Base-by-base conservation (phyloP, 2,797 vertebrate species). In the Holocentrus rufus region DNA sequence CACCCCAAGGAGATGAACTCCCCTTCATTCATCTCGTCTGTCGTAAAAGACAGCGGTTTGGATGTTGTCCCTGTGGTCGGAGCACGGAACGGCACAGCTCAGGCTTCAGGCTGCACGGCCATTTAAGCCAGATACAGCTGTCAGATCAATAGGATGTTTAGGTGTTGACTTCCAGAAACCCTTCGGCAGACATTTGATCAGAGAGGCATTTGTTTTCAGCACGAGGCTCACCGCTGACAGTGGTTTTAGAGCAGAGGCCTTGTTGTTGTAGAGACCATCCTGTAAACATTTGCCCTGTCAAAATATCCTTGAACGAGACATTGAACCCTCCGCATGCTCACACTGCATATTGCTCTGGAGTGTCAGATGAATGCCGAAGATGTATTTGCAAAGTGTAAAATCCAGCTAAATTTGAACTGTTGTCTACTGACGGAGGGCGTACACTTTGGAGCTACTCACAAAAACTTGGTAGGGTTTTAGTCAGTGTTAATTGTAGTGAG, bases 141-240 rank as follows among this genome's bases (percentile, higher is more conserved):
- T 82, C 74, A 53, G 70, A 87, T 87, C 83, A 55, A 90, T 87
- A 74, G 36, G 64, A 77, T 79, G 74, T 85, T 76, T 17, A 18
- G 64, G 80, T 77, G 53, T 77, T 81, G 76, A 85, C 87, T 67
- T 81, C 67, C 52, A 30, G 70, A 77, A 83, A 69, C 71, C 75
- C 46, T 34, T 58, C 75, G 78, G 80, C 72, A 76, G 74, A 83
- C 36, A 65, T 55, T 63, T 79, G 71, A 70, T 79, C 69, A 31
- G 66, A 69, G 8, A 50, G 55, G n/a, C 20, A 58, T 82, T 74
- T 74, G 69, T 83, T 68, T 76, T 81, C 23, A 52, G 77, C 42
- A 47, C 70, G 69, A 70, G 71, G 81, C 66, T 56, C 59, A 66
- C 69, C 20, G 31, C 69, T 9, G 55, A 52, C 20, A 39, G 18